Conservation (phyloP, 37 sponge, comb jelly and placozoan species). For the Petrosia ficiformis region DNA sequence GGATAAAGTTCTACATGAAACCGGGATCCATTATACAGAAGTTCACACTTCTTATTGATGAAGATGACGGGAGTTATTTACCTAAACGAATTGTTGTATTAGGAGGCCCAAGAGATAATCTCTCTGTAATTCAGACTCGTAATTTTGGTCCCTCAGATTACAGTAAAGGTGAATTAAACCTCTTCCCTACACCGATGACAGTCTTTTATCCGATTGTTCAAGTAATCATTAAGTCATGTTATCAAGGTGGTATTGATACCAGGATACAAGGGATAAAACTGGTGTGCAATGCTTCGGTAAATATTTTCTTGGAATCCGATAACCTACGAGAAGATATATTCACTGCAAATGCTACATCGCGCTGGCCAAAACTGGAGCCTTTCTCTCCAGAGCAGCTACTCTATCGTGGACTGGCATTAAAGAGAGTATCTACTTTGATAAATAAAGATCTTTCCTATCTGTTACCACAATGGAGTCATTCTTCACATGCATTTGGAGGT, state of each 20-base stretch:
- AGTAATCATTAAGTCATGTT: constrained; percentile 72
- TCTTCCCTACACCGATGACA: constrained; percentile 48
- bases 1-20: constrained; percentile 69
- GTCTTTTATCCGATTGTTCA: constrained; percentile 54
- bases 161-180: constrained; percentile 42
- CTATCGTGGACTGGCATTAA: constrained; percentile 51
- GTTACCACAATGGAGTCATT: constrained; percentile 55
- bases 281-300: constrained; percentile 13
- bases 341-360: constrained; percentile 35
- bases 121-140: constrained; percentile 1
- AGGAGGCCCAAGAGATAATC: constrained; percentile 8
- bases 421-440: constrained; percentile 54
- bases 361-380: constrained; percentile 72
- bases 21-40: constrained; percentile 68
- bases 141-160: constrained; percentile 50
- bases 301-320: constrained; percentile 34
- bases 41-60: constrained; percentile 68
- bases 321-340: constrained; percentile 50
- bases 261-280: constrained; percentile 62
- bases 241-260: constrained; percentile 73
- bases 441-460: constrained; percentile 62
- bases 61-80: constrained; percentile 80
- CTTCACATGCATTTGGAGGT: neutral
- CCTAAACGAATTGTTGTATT: constrained; percentile 60
- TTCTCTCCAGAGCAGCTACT: constrained; percentile 50